phyloP scores from a whole-genome alignment of 2,888 invertebrate species.

The Plebejus anna region DNA sequence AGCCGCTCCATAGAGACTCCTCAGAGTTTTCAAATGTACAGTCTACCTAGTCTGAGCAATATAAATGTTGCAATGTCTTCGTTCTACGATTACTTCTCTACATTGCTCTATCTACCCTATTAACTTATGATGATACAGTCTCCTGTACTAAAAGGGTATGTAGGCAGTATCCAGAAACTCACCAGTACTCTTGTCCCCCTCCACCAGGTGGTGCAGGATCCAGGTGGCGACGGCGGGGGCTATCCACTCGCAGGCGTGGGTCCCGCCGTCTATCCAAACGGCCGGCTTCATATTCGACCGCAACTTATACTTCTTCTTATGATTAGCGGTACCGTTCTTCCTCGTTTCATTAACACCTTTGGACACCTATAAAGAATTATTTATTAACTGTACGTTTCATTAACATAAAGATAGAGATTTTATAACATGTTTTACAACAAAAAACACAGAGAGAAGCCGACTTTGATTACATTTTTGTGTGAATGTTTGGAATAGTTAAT shows the following conservation, averaged over 20 bases:
- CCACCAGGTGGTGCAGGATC: slow-evolving; percentile 84
- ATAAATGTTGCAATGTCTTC: too few species aligned
- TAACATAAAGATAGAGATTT: not conserved
- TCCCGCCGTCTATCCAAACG: slow-evolving; percentile 90
- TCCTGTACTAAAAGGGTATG: too few species aligned
- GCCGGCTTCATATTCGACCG: slow-evolving; percentile 81
- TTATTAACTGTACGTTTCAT: not conserved
- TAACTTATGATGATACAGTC: not conserved
- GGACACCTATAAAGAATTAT: slow-evolving; percentile 55
- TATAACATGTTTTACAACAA: not conserved
- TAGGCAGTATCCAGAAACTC: not conserved
- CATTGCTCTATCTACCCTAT: too few species aligned
- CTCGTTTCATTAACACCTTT: slow-evolving; percentile 41
- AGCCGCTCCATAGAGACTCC: too few species aligned
- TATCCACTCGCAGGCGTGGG: slow-evolving; percentile 89
- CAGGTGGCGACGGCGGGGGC: slow-evolving; percentile 87
- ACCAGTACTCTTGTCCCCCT: slow-evolving; percentile 80
- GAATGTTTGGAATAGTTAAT: not conserved
- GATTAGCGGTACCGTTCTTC: slow-evolving; percentile 40
- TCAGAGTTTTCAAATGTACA: too few species aligned
- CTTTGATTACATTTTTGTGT: not conserved
- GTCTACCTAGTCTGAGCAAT: too few species aligned
- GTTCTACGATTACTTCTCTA: too few species aligned
- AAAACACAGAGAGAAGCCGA: not conserved
- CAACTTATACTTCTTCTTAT: slow-evolving; percentile 71